phyloP scores from a whole-genome alignment of 1,140 invertebrate species.

The Lineus longissimus region DNA sequence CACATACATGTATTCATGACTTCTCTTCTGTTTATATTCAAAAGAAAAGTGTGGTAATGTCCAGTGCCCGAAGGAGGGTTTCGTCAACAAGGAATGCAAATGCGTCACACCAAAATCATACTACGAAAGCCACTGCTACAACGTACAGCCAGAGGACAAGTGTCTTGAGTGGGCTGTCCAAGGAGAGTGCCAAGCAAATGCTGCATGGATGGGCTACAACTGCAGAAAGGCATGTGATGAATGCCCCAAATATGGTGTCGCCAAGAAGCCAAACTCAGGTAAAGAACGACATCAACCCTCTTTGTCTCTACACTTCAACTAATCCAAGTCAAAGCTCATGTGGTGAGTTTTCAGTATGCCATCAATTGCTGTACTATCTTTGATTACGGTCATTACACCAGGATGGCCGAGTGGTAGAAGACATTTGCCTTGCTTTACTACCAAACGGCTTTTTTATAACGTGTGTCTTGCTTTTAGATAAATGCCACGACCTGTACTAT shows the following conservation, averaged over 20 bases:
- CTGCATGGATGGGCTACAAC: not conserved
- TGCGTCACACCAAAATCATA: not conserved
- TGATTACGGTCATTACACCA: too few species aligned
- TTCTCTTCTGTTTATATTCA: not conserved
- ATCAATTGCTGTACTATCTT: too few species aligned
- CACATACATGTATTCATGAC: not conserved
- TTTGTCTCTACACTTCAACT: too few species aligned
- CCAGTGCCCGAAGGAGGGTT: not conserved
- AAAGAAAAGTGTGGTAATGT: not conserved
- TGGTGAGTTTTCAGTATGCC: too few species aligned
- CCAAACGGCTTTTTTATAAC: too few species aligned
- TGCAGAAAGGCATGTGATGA: not conserved
- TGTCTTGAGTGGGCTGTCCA: not conserved
- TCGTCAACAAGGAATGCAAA: not conserved
- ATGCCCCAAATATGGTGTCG: slow-evolving; percentile 3
- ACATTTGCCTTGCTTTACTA: too few species aligned
- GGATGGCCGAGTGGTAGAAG: too few species aligned
- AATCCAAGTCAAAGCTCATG: too few species aligned
- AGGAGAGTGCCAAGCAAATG: slow-evolving; percentile 2
- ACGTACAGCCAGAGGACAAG: not conserved
- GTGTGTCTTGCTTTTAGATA: too few species aligned
- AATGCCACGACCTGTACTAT: not conserved
- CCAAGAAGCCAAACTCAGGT: too few species aligned
- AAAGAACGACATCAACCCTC: too few species aligned
- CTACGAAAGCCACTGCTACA: too few species aligned